Base-by-base conservation (phyloP, 2,888 invertebrate genomes). In the Gisinianus flammeolus region DNA sequence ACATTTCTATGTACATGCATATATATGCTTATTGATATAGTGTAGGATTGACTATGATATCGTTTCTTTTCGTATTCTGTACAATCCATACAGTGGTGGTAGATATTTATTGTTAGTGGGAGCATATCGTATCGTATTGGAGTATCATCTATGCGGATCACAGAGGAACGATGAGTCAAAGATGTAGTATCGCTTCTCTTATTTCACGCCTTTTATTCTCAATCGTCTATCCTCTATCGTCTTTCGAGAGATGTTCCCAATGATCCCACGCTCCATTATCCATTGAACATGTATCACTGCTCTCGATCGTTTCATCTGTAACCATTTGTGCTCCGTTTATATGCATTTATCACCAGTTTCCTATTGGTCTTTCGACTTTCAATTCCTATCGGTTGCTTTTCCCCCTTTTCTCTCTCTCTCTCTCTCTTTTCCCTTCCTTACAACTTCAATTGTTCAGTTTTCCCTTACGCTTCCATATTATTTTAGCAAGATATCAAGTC, bases 191-290 rank as follows among this genome's bases (percentile, higher is more conserved):
- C 19, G 52, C 62, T 12, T 24, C 54, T 70, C 70, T 54, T 70
- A 70, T 70, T 52, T 70, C 70, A 70, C 70, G 70, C 70, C 70
- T 69, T 69, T 69, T 69, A 70, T 70, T 70, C 70, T 70, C 54
- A 54, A 54, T 54, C 54, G 54, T 54, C 54, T 54, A 4, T 54
- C 54, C 67, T 67, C 52, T 33, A 31, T 30, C 28, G 28, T 33
- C 31, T 70, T 22, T 70, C 28, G 52, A 52, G n/a, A 70, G 52
- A 70, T 54, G 70, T 70, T 54, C 70, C 52, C 8, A 52, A 70
- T 54, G 54, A 26, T 54, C 70, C 52, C 35, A 70, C 70, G 52
- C 70, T 70, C 70, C 54, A 52, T 70, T 54, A 70, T 54, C 70
- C 70, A 70, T 70, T 70, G 70, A 70, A 70, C 70, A 70, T 70